A percentile compares a stretch with the other conserved stretches of the same genome.
These are phyloP conservation scores for Lepidotrigona ventralis DNA, from an alignment of 1,140 invertebrate species.

Conservation along the genomic window DNA sequence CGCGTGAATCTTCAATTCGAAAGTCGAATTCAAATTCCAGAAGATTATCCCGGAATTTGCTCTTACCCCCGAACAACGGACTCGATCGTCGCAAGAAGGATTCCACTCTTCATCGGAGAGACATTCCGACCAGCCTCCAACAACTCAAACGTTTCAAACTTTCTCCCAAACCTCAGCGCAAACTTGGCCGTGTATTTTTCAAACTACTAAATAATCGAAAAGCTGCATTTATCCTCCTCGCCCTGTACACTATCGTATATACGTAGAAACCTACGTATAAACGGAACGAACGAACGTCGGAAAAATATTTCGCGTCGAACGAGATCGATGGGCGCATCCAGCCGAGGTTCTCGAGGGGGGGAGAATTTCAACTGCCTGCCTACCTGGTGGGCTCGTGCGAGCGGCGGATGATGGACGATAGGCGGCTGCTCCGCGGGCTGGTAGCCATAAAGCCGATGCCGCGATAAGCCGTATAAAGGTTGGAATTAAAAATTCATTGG, in stretches of 20 bases:
- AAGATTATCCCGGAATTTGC: too few relatives aligned
- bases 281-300: not conserved
- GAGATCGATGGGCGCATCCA: not conserved
- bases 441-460: constrained; percentile 33
- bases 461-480: constrained; percentile 25
- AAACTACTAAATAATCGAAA: not conserved
- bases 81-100: not conserved
- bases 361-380: not conserved
- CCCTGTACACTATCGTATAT: too few relatives aligned
- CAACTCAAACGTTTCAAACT: not conserved
- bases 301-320: not conserved
- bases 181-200: not conserved
- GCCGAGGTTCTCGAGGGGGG: too few relatives aligned
- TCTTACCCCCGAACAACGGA: too few relatives aligned
- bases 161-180: not conserved
- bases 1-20: too few relatives aligned
- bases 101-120: not conserved
- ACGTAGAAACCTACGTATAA: too few relatives aligned
- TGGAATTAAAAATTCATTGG: constrained; percentile 46
- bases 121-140: not conserved
- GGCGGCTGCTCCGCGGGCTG: not conserved
- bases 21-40: too few relatives aligned
- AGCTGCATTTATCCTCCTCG: not conserved
- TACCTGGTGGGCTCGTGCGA: not conserved
- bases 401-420: constrained; percentile 26